phyloP scores from a whole-genome alignment of 2,113 vertebrate species.

The Melospiza melodia region DNA sequence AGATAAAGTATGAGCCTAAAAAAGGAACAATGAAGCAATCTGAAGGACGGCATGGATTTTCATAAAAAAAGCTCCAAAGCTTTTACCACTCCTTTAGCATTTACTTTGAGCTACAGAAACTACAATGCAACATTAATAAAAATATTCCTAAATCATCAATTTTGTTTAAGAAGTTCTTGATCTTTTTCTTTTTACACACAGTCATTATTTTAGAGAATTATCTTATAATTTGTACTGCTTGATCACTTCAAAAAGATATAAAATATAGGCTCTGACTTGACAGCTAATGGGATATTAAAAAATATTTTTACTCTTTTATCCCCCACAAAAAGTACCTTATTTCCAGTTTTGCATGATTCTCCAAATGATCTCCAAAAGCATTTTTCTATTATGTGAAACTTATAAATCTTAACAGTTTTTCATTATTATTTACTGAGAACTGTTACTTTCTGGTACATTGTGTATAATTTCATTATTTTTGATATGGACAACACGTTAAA shows the following conservation, averaged over 20 bases:
- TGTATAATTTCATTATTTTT: not conserved
- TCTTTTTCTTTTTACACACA: not conserved
- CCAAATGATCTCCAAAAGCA: not conserved
- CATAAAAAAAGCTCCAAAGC: not conserved
- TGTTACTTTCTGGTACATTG: not conserved
- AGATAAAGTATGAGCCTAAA: not conserved
- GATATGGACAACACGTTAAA: not conserved
- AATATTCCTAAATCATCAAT: not conserved
- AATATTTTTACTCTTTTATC: not conserved
- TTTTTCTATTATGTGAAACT: not conserved
- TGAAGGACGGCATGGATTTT: not conserved
- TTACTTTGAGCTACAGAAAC: not conserved
- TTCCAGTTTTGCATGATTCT: not conserved
- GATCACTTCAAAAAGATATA: not conserved
- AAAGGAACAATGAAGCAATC: not conserved
- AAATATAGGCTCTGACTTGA: not conserved
- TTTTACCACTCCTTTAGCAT: not conserved
- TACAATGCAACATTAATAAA: not conserved
- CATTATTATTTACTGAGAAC: not conserved
- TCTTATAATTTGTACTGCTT: not conserved
- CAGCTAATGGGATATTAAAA: not conserved
- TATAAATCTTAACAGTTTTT: not conserved
- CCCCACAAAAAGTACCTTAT: not conserved
- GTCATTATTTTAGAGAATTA: not conserved
- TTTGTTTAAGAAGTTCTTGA: not conserved